Evolutionary conservation across 2,888 invertebrate species (phyloP), one percentile per base, ranked within the genome.

Genomic region (Pachymerium ferrugineum): DNA sequence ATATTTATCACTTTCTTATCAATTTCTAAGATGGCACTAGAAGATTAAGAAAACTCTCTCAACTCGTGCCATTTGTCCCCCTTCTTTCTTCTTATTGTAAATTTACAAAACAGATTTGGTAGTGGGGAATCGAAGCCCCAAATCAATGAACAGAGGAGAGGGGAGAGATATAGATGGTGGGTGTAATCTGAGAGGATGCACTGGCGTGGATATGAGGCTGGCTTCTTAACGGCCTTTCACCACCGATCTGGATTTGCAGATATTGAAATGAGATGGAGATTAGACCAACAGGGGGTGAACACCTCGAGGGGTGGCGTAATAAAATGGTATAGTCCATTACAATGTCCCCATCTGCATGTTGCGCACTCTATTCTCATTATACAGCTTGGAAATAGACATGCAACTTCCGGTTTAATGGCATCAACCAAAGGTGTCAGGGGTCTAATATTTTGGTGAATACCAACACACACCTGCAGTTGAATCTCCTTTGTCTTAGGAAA

Each of bases 191-290:
- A 33, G 69, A 69, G 69, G 69, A 69, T 33, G 69, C 33, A 69
- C n/a, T 19, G 69, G 69, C 19, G 31, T 69, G 16, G 69, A 31
- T 30, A 31, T 19, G 33, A 69, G 16, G 31, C 69, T 28, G 69
- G 33, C 69, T 33, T 30, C 69, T 33, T 69, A 62, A 62, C 69
- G 69, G 69, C 33, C 33, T 30, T 30, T 30, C 69, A 33, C 69
- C 69, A 69, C 69, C 33, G 30, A 30, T 69, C 69, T 30, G 71
- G 71, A 71, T 71, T 72, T 47, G 25, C 29, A 62, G 62, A 62
- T 72, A 72, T 72, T 72, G 72, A 72, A 72, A 72, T 72, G 72
- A 72, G 72, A 72, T 72, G 72, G 72, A 72, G 72, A 72, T 72
- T 29, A 72, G 33, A 54, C 16, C 30, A 30, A 69, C 69, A 30